phyloP scores from a whole-genome alignment of 2,113 vertebrate genomes.

The Panthera uncia region DNA sequence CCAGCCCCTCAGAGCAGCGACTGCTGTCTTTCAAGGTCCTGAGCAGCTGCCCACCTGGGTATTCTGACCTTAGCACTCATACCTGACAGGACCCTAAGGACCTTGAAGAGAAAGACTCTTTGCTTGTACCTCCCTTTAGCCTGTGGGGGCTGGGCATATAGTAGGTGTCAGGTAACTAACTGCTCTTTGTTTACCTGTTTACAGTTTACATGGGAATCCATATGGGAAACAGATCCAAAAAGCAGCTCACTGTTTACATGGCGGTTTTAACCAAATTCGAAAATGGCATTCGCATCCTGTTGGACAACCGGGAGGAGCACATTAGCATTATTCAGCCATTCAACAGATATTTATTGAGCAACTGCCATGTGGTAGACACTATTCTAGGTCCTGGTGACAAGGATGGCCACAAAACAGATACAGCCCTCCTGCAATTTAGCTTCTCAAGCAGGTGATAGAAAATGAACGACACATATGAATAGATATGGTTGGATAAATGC shows the following conservation, averaged over 20 bases:
- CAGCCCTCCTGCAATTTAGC: not conserved
- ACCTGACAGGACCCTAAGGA: not conserved
- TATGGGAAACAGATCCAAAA: not conserved
- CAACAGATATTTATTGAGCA: not conserved
- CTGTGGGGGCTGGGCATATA: not conserved
- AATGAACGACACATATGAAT: not conserved
- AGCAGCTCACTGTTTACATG: not conserved
- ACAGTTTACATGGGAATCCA: not conserved
- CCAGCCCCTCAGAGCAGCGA: not conserved
- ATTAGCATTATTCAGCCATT: not conserved
- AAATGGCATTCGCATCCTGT: not conserved
- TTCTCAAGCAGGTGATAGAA: not conserved
- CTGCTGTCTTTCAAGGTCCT: accelerated
- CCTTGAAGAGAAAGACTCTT: not conserved
- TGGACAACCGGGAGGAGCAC: not conserved
- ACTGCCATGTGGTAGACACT: not conserved
- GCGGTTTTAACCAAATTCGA: not conserved
- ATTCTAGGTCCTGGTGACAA: too few relatives aligned
- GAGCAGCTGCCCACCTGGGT: too few relatives aligned
- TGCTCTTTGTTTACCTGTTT: not conserved
- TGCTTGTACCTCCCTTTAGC: not conserved
- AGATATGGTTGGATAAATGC: not conserved
- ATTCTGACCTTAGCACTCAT: not conserved
- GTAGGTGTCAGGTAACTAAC: not conserved
- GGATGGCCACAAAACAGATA: not conserved